Evolutionary conservation across 2,888 invertebrate genomes (phyloP), one percentile per base, ranked within the genome.

Genomic region (Morpho deidamia): DNA sequence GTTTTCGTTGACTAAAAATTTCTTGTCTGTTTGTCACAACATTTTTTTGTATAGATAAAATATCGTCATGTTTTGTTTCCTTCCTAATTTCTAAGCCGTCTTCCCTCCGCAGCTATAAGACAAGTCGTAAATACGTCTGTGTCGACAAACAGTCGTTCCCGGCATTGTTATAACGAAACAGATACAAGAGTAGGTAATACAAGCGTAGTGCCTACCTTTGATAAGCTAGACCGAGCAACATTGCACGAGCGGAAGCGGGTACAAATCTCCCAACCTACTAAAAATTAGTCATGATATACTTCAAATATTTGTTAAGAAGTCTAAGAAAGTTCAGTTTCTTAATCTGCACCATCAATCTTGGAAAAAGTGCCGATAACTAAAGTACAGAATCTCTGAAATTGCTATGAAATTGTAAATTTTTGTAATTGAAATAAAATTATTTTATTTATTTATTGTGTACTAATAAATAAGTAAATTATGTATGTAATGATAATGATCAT

Each of bases 151-250:
- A 59, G 56, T 52, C 59, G 57, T 56, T 53, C 9, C 52, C 41
- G 11, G 52, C 43, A 52, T 51, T 52, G 56, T 59, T 51, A 42
- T 42, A 50, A 52, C 51, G 46, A 49, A 59, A 52, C 44, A 55
- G 45, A 53, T 48, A 51, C 55, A 52, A 57, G 55, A 62, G 56
- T 60, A 60, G 56, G 55, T 58, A 54, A 57, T 57, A 60, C 58
- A 58, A 54, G 44, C 47, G 56, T 53, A 60, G 56, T 58, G 60
- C 52, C 51, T 61, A 54, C 60, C 61, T 56, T 61, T 60, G 61
- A 60, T 56, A 60, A 55, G 53, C 54, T 38, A 49, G 38, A 8
- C 11, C 14, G 10, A 41, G 7, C 40, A 9, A 46, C 33, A n/a
- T 42, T 40, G 9, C 14, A 39, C n/a, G 23, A 47, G 53, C 38